phyloP scores from a whole-genome alignment of 2,113 vertebrate species.

The Phyllopteryx taeniolatus region DNA sequence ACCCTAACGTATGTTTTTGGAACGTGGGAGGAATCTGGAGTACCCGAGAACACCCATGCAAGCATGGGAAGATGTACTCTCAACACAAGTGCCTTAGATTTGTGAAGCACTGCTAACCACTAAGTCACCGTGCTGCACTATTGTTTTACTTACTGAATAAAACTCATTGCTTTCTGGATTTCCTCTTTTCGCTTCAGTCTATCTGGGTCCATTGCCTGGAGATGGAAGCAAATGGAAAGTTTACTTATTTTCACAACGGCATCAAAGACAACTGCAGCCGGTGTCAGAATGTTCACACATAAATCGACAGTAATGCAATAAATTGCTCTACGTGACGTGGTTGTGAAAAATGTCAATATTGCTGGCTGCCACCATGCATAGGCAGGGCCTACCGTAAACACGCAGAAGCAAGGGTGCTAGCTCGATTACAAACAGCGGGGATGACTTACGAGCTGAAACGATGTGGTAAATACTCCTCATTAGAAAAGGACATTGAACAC shows the following conservation, averaged over 20 bases:
- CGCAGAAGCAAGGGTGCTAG: constrained; percentile 5
- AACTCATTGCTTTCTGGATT: constrained; percentile 95
- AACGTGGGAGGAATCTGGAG: no score
- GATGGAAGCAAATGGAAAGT: constrained; percentile 5
- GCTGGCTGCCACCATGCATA: background rate
- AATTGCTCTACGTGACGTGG: background rate
- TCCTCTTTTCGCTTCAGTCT: constrained; percentile 92
- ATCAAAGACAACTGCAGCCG: background rate
- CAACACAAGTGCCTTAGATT: background rate
- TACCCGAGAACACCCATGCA: no score
- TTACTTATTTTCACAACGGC: constrained; percentile 3
- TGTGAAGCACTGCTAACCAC: background rate
- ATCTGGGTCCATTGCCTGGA: constrained; percentile 80
- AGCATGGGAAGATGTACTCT: no score
- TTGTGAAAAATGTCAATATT: background rate
- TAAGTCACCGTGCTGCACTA: background rate
- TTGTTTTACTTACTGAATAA: constrained; percentile 87
- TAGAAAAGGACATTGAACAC: background rate
- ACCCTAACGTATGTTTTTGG: no score
- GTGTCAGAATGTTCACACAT: background rate
- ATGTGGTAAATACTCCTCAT: background rate
- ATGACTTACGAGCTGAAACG: background rate
- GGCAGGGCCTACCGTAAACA: constrained; percentile 29
- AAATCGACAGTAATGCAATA: background rate
- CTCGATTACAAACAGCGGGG: constrained; percentile 16